phyloP scores from a whole-genome alignment of 2,113 vertebrate species.

The Apeltes quadracus region DNA sequence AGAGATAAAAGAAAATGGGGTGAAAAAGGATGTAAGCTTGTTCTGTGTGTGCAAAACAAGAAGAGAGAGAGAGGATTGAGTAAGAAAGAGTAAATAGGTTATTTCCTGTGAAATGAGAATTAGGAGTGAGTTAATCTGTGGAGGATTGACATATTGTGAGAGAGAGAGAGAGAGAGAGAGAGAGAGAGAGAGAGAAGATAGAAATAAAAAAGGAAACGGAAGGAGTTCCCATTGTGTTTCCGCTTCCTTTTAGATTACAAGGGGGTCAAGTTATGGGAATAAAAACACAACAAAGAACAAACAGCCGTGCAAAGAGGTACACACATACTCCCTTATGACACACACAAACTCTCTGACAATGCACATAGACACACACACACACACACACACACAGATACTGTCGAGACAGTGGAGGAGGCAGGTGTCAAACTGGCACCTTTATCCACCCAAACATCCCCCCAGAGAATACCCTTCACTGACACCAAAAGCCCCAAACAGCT shows the following conservation, averaged over 20 bases:
- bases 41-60: constrained; percentile 69
- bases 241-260: constrained; percentile 71
- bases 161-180: constrained; percentile 54
- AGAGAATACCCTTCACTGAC: constrained; percentile 76
- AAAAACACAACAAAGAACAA: constrained; percentile 66
- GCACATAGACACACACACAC: not conserved
- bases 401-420: constrained; percentile 64
- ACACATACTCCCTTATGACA: constrained; percentile 24
- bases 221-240: constrained; percentile 68
- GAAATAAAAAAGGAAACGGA: constrained; percentile 38
- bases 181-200: constrained; percentile 50
- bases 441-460: constrained; percentile 73
- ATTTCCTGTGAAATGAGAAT: constrained; percentile 85
- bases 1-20: constrained; percentile 44
- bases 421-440: constrained; percentile 65
- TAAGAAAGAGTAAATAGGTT: constrained; percentile 76
- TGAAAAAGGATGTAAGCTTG: constrained; percentile 51
- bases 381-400: constrained; percentile 19
- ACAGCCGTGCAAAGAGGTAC: constrained; percentile 40
- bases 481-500: constrained; percentile 56
- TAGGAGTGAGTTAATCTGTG: constrained; percentile 80
- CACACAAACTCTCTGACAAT: not conserved
- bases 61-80: constrained; percentile 53
- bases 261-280: constrained; percentile 70
- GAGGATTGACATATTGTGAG: constrained; percentile 67